phyloP scores from a whole-genome alignment of 2,888 invertebrate species.

The Chymomyza caudatula region DNA sequence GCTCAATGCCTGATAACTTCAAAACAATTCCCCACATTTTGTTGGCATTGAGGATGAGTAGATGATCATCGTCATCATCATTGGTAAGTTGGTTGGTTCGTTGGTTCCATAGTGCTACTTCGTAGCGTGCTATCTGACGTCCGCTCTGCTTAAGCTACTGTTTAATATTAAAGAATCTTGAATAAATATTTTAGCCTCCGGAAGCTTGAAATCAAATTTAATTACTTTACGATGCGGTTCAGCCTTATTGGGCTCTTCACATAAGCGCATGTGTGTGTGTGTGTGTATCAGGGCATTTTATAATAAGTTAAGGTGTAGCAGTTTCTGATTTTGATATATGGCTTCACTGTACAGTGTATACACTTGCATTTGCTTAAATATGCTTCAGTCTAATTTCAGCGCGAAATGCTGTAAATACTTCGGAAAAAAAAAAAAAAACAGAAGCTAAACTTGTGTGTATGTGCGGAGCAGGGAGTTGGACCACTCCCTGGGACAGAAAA shows the following conservation, averaged over 20 bases:
- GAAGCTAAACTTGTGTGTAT: not conserved
- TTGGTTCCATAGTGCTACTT: not conserved
- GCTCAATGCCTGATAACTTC: constrained; percentile 1
- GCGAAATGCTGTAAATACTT: not conserved
- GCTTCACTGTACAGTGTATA: not conserved
- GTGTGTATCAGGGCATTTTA: not conserved
- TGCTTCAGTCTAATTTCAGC: not conserved
- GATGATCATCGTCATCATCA: not conserved
- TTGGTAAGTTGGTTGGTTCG: not conserved
- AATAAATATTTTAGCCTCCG: constrained; percentile 26
- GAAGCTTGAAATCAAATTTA: constrained; percentile 32
- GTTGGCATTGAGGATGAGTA: not conserved
- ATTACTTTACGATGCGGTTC: constrained; percentile 25
- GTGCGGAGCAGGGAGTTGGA: not conserved
- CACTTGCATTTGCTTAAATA: not conserved
- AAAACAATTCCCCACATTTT: constrained; percentile 1
- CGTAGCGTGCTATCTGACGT: not conserved
- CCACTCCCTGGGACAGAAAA: not conserved
- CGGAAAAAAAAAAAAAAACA: too few species aligned
- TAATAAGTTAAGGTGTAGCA: not conserved
- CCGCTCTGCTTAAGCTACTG: not conserved
- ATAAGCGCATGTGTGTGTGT: not conserved
- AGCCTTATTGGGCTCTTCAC: not conserved
- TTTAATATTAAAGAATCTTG: not conserved
- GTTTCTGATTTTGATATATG: not conserved